phyloP scores from a whole-genome alignment of 2,797 vertebrate genomes.

The Mionectes olivaceus region DNA sequence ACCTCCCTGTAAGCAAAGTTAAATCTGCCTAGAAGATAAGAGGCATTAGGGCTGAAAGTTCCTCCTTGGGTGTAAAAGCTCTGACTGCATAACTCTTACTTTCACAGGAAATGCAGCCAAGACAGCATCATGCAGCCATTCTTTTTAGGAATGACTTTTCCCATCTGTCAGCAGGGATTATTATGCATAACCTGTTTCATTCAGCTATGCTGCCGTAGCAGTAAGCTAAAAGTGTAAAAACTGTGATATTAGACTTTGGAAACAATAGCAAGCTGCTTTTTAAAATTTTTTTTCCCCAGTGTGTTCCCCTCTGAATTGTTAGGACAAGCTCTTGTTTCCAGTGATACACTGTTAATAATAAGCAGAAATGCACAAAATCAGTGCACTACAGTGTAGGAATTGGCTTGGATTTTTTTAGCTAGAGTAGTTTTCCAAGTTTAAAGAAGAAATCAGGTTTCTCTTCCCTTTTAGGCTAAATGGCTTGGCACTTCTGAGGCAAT shows the following conservation, averaged over 20 bases:
- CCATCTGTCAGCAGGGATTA: slow-evolving; percentile 33
- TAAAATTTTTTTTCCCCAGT: accelerated
- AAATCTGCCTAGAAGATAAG: background rate
- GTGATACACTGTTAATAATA: background rate
- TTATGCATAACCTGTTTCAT: slow-evolving; percentile 42
- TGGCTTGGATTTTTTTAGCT: background rate
- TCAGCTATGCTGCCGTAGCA: background rate
- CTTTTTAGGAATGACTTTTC: slow-evolving; percentile 43
- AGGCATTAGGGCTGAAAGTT: background rate
- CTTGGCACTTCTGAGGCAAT: slow-evolving; percentile 12
- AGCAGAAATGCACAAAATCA: background rate
- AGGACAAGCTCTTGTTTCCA: background rate
- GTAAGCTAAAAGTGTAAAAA: slow-evolving; percentile 33
- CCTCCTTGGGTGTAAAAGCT: background rate
- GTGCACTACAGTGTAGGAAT: background rate
- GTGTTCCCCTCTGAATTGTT: background rate
- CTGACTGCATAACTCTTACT: background rate
- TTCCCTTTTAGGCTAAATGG: background rate
- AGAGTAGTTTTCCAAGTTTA: background rate
- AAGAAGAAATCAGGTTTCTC: background rate
- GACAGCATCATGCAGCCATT: background rate
- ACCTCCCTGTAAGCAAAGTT: background rate
- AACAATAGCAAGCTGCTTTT: background rate
- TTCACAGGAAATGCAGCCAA: background rate
- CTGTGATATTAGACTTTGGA: background rate